Conservation (phyloP, 2,113 vertebrate species). For the Callaeas wilsoni region DNA sequence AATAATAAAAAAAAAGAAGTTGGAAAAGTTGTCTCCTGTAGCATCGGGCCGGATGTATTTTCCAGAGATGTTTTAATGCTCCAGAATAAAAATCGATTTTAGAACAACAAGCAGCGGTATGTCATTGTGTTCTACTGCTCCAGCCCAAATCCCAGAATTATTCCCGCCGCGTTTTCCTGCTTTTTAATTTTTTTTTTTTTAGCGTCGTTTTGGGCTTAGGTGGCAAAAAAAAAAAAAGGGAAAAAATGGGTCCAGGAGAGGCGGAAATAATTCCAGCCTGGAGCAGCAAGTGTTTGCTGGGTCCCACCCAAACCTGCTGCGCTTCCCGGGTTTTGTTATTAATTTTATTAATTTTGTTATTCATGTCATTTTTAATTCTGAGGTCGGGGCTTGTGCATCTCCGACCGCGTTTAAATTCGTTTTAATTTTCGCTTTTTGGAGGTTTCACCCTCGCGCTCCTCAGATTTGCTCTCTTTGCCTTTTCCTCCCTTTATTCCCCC, state of each 20-base stretch:
- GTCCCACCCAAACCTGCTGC: background rate
- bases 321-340: background rate
- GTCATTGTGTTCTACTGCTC: conserved; percentile 15
- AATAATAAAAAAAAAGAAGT: background rate
- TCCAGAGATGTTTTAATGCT: conserved; percentile 61
- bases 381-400: background rate
- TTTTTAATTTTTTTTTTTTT: too few relatives aligned
- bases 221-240: background rate
- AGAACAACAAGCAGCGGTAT: background rate
- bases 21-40: conserved; percentile 10
- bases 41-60: conserved; percentile 48
- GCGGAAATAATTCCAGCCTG: background rate
- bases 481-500: background rate
- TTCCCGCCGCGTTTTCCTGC: background rate
- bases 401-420: background rate
- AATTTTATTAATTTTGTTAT: background rate
- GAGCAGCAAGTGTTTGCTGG: background rate
- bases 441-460: fast-evolving
- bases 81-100: conserved; percentile 65
- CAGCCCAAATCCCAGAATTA: background rate
- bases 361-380: fast-evolving
- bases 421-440: background rate
- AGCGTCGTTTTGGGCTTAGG: background rate
- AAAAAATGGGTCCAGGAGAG: background rate
- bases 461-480: background rate